Evolutionary conservation across 2,797 vertebrate species (phyloP), one percentile per base, ranked within the genome.

Genomic region (Fringilla coelebs): DNA sequence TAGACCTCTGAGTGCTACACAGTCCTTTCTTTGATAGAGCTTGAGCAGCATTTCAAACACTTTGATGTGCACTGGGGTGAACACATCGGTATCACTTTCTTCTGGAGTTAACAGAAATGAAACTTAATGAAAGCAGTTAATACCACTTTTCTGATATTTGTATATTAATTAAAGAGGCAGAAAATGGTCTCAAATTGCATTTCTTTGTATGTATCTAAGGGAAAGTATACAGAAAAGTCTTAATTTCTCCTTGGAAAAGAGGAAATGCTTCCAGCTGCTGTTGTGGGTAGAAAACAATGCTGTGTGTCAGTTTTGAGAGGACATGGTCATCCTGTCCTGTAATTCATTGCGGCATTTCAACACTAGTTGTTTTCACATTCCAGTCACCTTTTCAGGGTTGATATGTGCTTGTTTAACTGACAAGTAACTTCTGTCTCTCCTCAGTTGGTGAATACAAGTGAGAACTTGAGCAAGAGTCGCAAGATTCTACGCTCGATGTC

Each of bases 401-500:
- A 20, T 54, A 16, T 55, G 1, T 49, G 9, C 16, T 82, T 67
- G 11, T 83, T 72, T 36, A 85, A 29, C 32, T 88, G 54, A 60
- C 46, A 54, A 13, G 7, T 73, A 72, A 73, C 29, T 58, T 43
- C 32, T 96, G 82, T 95, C 81, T 94, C 70, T 93, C 96, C 78
- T 75, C 85, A 99, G 99, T 65, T 99, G 98, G 98, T 98, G 82
- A 98, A 99, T 68, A 99, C 99, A 24, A 98, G 98, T 83, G 99
- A 99, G 96, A 99, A 99, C 96, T 98, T 99, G 85, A 99, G 98
- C 96, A 98, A 98, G 96, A 99, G 98, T 88, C 98, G 98, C 58
- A 99, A 99, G 96, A 98, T 99, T 85, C 98, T 99, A 3, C 99
- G 99, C 19, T 97, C 98, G 5, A 99, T 99, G 98, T 99, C 99